Base-by-base conservation (phyloP, 2,113 vertebrate genomes). In the Poecile atricapillus region DNA sequence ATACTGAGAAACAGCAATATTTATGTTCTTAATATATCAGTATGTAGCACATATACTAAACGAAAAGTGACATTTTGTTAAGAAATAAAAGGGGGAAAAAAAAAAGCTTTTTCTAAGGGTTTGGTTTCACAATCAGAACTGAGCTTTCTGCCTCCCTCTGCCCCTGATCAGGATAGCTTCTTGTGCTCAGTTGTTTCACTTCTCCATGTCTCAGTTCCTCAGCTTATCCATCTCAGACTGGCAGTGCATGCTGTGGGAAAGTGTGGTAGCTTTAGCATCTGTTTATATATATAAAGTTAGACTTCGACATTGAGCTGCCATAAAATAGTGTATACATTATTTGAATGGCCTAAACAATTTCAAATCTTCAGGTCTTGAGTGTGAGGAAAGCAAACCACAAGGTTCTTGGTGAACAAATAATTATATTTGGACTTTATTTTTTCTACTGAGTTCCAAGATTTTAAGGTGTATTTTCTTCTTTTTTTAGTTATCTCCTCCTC, bases 11-110 rank as follows among this genome's bases (percentile, higher is more conserved):
- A 9, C 1, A 11, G 30, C 20, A 89, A 25, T 80, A 77, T 83
- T 95, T 85, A 58, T 46, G 22, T 58, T 18, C 41, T 73, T 77
- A 76, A 56, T 47, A 9, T 52, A 49, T 47, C 17, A n/a, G 7
- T 58, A 44, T 50, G 23, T 65, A 83, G 62, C 59, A 9, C 56
- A 62, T 37, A 46, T 5, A 62, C 10, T 44, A 83, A 80, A 13
- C 19, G 13, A 60, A 76, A 85, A 73, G 9, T 52, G 69, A 9
- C 46, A n/a, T n/a, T 92, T 71, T 43, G 5, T 55, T 4, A 17
- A 56, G 50, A 35, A 47, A 44, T 79, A 19, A 33, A 11, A 7
- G 1, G 1, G 0, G 3, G 3, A 1, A 1, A 2, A 25, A 17
- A 4, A 7, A 27, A 4, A 28, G 4, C 31, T 49, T 27, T 5